Percentiles rank a stretch among this genome's conserved stretches.
phyloP scores from a whole-genome alignment of 2,113 vertebrate genomes.

The Lepus europaeus region DNA sequence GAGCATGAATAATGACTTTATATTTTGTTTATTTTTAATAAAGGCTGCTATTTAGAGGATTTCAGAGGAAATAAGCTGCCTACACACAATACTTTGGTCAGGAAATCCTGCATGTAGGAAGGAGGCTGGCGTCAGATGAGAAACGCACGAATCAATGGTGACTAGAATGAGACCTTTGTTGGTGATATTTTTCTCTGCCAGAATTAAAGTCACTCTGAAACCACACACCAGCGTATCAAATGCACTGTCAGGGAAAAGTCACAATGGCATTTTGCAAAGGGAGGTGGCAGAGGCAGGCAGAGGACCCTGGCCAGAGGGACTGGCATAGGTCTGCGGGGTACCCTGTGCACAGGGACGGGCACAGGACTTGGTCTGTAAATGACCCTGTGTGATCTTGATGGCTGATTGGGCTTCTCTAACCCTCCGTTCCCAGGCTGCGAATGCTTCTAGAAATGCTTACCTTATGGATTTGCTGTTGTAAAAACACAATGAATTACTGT shows the following conservation, averaged over 20 bases:
- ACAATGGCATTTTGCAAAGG: background rate
- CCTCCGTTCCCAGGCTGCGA: background rate
- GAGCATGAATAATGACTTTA: background rate
- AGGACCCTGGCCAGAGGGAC: too few species aligned
- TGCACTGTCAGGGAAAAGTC: background rate
- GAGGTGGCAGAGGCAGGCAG: too few species aligned
- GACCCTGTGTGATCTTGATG: background rate
- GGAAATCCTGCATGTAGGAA: background rate
- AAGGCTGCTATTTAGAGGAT: background rate
- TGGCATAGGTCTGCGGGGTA: too few species aligned
- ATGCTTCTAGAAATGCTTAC: background rate
- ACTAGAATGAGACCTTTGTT: background rate
- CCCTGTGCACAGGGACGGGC: too few species aligned
- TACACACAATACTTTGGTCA: background rate
- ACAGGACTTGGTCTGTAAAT: too few species aligned
- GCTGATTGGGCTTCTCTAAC: background rate
- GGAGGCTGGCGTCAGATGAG: background rate
- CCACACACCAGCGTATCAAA: too few species aligned
- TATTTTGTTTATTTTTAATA: background rate
- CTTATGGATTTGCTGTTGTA: background rate
- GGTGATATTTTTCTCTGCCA: fast-evolving
- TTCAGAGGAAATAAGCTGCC: background rate
- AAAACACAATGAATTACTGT: too few species aligned
- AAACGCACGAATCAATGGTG: background rate
- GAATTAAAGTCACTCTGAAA: background rate